Percentiles rank a stretch among this genome's conserved stretches.
These are phyloP conservation scores for Chrysolina americana DNA, from an alignment of 2,888 invertebrate genomes.

Conservation along the genomic window DNA sequence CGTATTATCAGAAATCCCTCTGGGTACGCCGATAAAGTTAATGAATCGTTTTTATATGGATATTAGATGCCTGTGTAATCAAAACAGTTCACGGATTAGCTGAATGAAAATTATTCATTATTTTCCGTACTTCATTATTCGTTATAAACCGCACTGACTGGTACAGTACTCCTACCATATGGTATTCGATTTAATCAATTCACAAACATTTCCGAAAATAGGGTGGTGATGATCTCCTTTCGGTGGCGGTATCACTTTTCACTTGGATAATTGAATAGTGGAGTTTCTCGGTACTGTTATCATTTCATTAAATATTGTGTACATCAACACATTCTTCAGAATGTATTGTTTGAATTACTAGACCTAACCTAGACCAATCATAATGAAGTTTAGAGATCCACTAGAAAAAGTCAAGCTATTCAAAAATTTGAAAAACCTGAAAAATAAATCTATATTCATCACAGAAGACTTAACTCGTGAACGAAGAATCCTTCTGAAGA, in stretches of 20 bases:
- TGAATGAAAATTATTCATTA: slow-evolving; percentile 21
- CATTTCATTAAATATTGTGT: not conserved
- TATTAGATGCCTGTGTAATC: slow-evolving; percentile 18
- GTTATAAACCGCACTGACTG: not conserved
- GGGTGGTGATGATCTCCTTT: not conserved
- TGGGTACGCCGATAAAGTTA: slow-evolving; percentile 21
- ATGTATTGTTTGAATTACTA: too few species aligned
- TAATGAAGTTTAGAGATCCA: too few species aligned
- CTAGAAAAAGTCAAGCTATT: too few species aligned
- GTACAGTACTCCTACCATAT: slow-evolving; percentile 9
- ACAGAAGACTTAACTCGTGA: too few species aligned
- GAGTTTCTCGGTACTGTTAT: not conserved
- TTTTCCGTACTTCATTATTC: slow-evolving; percentile 1
- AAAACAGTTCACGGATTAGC: slow-evolving; percentile 26
- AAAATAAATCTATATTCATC: too few species aligned
- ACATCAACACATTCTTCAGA: not conserved
- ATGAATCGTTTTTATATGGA: slow-evolving; percentile 30
- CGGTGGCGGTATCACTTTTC: slow-evolving; percentile 3
- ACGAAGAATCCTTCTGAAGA: too few species aligned
- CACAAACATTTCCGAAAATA: slow-evolving; percentile 6
- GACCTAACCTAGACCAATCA: too few species aligned
- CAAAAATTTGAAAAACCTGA: too few species aligned
- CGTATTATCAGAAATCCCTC: slow-evolving; percentile 20
- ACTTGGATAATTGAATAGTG: not conserved
- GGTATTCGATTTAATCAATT: slow-evolving; percentile 13